Conservation (phyloP, 2,113 vertebrate species). For the Centropus bengalensis region DNA sequence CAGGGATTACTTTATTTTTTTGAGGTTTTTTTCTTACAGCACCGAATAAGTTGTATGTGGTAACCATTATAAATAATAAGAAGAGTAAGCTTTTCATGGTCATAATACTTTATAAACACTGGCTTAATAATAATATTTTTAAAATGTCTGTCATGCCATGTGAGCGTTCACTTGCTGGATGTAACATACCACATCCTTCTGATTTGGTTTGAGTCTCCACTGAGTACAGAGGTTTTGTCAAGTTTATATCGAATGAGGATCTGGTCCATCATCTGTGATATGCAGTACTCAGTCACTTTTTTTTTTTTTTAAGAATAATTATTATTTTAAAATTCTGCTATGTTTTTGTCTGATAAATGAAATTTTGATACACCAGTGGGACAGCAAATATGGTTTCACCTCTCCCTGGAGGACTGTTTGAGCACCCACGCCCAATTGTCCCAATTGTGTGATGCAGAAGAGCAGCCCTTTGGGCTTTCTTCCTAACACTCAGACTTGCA, state of each 20-base stretch:
- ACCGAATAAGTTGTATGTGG: background rate
- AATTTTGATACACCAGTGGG: background rate
- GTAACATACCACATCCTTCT: background rate
- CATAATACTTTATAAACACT: background rate
- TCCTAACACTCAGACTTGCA: background rate
- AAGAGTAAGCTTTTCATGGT: background rate
- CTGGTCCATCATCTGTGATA: background rate
- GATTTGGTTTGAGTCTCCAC: background rate
- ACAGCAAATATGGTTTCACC: background rate
- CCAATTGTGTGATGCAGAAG: background rate
- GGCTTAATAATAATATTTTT: background rate
- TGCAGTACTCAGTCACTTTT: background rate
- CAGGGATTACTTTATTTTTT: conserved; percentile 11
- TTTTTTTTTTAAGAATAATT: background rate
- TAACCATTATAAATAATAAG: background rate
- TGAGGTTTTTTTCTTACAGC: background rate
- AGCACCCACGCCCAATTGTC: background rate
- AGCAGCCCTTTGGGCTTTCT: background rate
- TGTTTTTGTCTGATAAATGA: background rate
- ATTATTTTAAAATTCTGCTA: background rate
- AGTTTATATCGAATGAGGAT: background rate
- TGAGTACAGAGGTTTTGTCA: background rate
- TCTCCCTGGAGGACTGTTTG: background rate
- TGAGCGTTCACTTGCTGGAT: background rate
- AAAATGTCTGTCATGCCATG: background rate